Percentiles rank a stretch among this genome's conserved stretches.
phyloP scores from a whole-genome alignment of 2,113 vertebrate genomes.

The Brachyistius frenatus region DNA sequence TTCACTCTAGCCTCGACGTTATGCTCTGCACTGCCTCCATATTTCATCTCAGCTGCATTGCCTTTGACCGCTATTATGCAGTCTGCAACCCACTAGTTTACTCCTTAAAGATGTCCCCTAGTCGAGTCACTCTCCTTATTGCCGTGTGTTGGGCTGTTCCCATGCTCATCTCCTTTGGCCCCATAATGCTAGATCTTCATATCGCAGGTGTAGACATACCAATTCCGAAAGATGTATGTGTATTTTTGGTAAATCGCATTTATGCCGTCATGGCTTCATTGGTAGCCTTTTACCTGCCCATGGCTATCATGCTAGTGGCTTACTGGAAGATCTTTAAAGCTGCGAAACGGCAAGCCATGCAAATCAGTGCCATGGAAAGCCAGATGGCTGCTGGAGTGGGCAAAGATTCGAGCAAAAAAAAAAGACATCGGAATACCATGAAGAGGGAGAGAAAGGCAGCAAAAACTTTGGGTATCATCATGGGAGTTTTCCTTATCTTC shows the following conservation, averaged over 20 bases:
- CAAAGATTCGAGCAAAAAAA: conserved; percentile 80
- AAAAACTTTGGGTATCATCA: conserved; percentile 87
- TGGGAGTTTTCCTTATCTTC: conserved; percentile 86
- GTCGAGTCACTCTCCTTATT: conserved; percentile 78
- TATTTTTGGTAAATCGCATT: conserved; percentile 82
- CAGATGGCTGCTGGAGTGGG: conserved; percentile 81
- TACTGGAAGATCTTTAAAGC: conserved; percentile 88
- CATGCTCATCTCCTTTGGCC: conserved; percentile 84
- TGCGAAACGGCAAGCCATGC: conserved; percentile 83
- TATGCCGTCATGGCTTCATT: conserved; percentile 85
- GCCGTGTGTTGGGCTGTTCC: conserved; percentile 83
- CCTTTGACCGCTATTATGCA: conserved; percentile 87
- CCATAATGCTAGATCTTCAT: conserved; percentile 84
- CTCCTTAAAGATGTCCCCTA: conserved; percentile 81
- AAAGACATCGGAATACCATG: conserved; percentile 80
- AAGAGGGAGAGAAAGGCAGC: conserved; percentile 84
- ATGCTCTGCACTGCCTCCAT: conserved; percentile 88
- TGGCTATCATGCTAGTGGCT: conserved; percentile 84
- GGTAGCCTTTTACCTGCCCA: conserved; percentile 86
- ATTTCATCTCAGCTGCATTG: conserved; percentile 87
- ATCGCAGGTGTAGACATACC: conserved; percentile 67
- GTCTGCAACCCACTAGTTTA: conserved; percentile 86
- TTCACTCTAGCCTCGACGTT: conserved; percentile 87
- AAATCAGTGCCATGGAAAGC: conserved; percentile 85
- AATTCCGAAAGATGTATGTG: conserved; percentile 76